These are phyloP conservation scores for Sebastes miniatus DNA, from an alignment of 2,797 vertebrate species.

Conservation along the genomic window DNA sequence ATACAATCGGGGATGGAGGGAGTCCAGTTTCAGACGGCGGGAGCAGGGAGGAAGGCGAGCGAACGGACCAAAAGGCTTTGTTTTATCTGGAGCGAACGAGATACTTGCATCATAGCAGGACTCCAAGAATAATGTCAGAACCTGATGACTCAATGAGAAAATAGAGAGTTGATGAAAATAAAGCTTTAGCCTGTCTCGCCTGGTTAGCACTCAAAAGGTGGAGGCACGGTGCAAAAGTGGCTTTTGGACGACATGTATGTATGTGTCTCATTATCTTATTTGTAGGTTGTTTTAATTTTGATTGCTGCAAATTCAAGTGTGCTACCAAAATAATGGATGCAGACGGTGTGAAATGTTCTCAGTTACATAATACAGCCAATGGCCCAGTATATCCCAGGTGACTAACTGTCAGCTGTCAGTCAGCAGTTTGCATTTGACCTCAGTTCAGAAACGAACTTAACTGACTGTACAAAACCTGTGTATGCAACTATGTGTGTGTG, in stretches of 20 bases:
- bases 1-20: slow-evolving; percentile 53
- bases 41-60: slow-evolving; percentile 20
- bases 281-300: slow-evolving; percentile 9
- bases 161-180: slow-evolving; percentile 64
- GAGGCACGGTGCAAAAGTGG: slow-evolving; percentile 8
- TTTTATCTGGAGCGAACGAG: slow-evolving; percentile 67
- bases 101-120: slow-evolving; percentile 66
- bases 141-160: slow-evolving; percentile 74
- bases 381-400: neutral
- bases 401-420: slow-evolving; percentile 27
- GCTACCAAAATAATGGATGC: slow-evolving; percentile 1
- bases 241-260: slow-evolving; percentile 21
- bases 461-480: neutral
- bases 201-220: slow-evolving; percentile 25
- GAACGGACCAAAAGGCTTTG: slow-evolving; percentile 36
- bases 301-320: neutral
- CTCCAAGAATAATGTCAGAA: slow-evolving; percentile 75
- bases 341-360: neutral
- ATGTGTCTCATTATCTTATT: slow-evolving; percentile 19
- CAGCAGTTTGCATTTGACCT: neutral
- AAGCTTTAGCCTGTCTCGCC: slow-evolving; percentile 47
- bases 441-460: neutral
- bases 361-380: neutral
- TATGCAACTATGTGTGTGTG: neutral
- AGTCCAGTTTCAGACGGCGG: slow-evolving; percentile 40